These are phyloP conservation scores for Resseliella maxima DNA, from an alignment of 2,888 invertebrate genomes.

Conservation along the genomic window DNA sequence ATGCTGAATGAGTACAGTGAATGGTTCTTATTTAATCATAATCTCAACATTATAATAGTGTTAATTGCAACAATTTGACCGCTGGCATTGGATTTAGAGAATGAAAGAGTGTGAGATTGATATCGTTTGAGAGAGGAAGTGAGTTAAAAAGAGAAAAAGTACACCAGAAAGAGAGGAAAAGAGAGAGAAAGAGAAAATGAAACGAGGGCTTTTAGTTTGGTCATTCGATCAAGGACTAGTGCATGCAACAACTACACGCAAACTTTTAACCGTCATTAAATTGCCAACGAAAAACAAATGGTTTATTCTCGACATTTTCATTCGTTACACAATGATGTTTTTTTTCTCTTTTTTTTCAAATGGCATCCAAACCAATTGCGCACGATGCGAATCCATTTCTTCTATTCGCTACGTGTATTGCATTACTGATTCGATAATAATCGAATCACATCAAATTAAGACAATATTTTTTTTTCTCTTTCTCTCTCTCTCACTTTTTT, in stretches of 20 bases:
- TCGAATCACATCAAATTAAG: conserved; percentile 38
- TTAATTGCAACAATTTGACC: conserved; percentile 4
- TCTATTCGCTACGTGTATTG: neutral
- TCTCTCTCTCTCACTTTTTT: no score
- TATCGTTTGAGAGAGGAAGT: no score
- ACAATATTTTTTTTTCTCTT: neutral
- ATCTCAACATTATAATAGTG: conserved; percentile 17
- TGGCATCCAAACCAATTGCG: neutral
- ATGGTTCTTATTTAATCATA: conserved; percentile 34
- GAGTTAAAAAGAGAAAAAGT: no score
- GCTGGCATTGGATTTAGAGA: no score
- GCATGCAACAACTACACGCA: neutral
- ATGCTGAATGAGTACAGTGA: neutral
- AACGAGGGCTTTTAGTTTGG: neutral
- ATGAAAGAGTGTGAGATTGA: no score
- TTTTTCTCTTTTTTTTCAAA: neutral
- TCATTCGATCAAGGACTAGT: conserved; percentile 31
- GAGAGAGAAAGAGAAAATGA: no score
- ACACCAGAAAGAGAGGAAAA: neutral
- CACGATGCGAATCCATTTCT: conserved; percentile 27
- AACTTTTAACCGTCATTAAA: conserved; percentile 25
- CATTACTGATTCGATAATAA: neutral
- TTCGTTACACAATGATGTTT: conserved; percentile 12
- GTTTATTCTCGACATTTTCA: conserved; percentile 36
- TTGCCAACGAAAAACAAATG: conserved; percentile 31